phyloP scores from a whole-genome alignment of 2,797 vertebrate genomes.

The Enteromius trimaculatus region DNA sequence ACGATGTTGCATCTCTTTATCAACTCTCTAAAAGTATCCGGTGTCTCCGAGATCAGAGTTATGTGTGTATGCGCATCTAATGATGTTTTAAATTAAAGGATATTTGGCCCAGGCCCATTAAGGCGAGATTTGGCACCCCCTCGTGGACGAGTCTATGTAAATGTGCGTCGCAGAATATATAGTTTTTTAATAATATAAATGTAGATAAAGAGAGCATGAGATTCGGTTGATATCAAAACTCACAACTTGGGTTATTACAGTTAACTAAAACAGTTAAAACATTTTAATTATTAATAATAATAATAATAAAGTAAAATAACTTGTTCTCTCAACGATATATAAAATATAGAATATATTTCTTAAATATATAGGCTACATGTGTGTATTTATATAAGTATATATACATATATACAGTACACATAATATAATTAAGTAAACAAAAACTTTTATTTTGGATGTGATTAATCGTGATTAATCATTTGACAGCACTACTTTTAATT shows the following conservation, averaged over 20 bases:
- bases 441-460: no score
- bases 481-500: background rate
- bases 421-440: no score
- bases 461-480: no score
- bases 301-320: background rate
- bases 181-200: background rate
- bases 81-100: slow-evolving; percentile 41
- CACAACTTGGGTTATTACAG: background rate
- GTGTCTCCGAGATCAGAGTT: slow-evolving; percentile 22
- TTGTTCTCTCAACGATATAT: no score
- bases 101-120: slow-evolving; percentile 42
- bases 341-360: no score
- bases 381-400: no score
- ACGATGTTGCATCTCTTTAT: slow-evolving; percentile 1
- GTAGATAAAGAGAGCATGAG: background rate
- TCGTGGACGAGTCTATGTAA: slow-evolving; percentile 25
- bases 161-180: background rate
- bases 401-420: no score
- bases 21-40: slow-evolving; percentile 6
- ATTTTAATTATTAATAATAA: background rate
- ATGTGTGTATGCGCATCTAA: slow-evolving; percentile 18
- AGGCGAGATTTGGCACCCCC: slow-evolving; percentile 28
- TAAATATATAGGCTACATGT: no score
- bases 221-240: background rate
- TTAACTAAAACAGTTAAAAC: background rate